These are phyloP conservation scores for Cotesia congregata DNA, from an alignment of 2,888 invertebrate genomes.

Conservation along the genomic window DNA sequence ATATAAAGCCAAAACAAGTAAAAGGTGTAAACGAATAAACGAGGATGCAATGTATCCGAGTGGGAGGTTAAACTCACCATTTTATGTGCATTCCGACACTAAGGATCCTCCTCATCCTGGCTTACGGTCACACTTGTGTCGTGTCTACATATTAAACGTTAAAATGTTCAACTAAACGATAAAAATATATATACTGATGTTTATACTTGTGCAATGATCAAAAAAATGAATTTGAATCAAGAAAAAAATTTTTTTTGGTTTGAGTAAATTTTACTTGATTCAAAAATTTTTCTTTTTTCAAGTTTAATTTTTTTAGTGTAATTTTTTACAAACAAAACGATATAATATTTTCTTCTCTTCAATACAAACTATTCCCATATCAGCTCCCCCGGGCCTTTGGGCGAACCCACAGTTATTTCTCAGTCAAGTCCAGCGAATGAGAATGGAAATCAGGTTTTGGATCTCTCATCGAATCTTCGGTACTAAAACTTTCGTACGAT, in stretches of 20 bases:
- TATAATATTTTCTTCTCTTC: neutral
- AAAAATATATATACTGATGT: neutral
- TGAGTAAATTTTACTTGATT: too few relatives aligned
- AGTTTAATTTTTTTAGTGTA: too few relatives aligned
- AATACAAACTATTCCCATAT: slow-evolving; percentile 10
- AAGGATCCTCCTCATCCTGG: slow-evolving; percentile 46
- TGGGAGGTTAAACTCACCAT: slow-evolving; percentile 58
- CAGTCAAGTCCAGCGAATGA: slow-evolving; percentile 43
- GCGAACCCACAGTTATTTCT: slow-evolving; percentile 41
- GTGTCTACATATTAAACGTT: slow-evolving; percentile 12
- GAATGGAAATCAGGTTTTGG: slow-evolving; percentile 60
- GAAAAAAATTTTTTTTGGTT: too few relatives aligned
- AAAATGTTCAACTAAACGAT: too few relatives aligned
- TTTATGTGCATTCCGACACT: slow-evolving; percentile 61
- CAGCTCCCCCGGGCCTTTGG: slow-evolving; percentile 44
- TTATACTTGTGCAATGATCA: too few relatives aligned
- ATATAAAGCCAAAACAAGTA: neutral
- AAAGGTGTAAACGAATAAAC: slow-evolving; percentile 22
- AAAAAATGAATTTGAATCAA: too few relatives aligned
- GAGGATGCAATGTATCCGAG: slow-evolving; percentile 38
- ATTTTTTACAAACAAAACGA: neutral
- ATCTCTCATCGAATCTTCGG: slow-evolving; percentile 56
- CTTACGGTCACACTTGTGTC: slow-evolving; percentile 11
- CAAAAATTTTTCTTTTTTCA: too few relatives aligned
- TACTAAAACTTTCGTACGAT: neutral